Conservation (phyloP, 2,797 vertebrate genomes). For the Mormyrus proboscirostris region DNA sequence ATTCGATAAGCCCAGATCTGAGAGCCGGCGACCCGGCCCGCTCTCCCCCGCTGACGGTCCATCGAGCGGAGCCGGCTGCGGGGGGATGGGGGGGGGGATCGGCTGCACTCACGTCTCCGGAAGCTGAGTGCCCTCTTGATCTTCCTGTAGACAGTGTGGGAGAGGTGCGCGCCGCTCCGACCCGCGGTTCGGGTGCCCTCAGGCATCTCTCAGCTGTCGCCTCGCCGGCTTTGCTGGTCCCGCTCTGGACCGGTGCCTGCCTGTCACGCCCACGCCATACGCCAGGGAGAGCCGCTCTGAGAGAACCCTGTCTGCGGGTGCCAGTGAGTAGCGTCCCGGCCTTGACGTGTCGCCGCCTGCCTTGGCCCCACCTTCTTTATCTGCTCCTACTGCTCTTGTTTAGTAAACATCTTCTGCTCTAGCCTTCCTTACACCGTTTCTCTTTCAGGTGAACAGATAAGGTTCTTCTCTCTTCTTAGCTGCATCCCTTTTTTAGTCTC, state of each 20-base stretch:
- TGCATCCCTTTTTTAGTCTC: background rate
- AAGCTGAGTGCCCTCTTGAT: slow-evolving; percentile 52
- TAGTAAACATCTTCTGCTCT: slow-evolving; percentile 16
- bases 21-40: background rate
- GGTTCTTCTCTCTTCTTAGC: background rate
- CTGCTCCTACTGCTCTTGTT: background rate
- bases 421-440: background rate
- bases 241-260: background rate
- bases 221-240: background rate
- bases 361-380: background rate
- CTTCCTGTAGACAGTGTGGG: slow-evolving; percentile 49
- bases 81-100: background rate
- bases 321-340: background rate
- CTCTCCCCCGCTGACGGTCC: background rate
- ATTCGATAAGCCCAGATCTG: background rate
- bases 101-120: slow-evolving; percentile 43
- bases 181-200: slow-evolving; percentile 40
- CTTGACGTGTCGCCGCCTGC: background rate
- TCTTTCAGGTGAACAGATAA: background rate
- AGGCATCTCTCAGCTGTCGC: slow-evolving; percentile 34
- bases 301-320: too few species aligned
- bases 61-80: background rate
- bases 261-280: background rate
- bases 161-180: slow-evolving; percentile 42
- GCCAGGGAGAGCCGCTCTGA: background rate